These are phyloP conservation scores for Poecilia gillii DNA, from an alignment of 2,797 vertebrate species.

Conservation along the genomic window DNA sequence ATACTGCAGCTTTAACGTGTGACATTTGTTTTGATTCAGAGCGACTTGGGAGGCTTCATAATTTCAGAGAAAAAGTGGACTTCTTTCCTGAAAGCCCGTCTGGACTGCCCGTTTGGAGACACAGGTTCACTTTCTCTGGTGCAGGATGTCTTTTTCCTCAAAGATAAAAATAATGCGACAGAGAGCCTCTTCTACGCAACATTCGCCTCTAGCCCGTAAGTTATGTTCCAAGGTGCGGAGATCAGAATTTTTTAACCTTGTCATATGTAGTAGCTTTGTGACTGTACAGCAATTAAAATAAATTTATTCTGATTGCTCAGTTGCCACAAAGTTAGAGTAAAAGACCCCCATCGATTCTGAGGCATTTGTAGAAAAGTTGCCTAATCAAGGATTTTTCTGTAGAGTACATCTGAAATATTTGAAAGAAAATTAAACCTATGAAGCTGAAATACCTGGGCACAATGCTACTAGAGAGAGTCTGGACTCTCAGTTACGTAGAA, in stretches of 20 bases:
- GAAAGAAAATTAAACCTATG: too few relatives aligned
- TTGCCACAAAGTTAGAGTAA: background rate
- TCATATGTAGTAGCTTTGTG: background rate
- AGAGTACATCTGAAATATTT: too few relatives aligned
- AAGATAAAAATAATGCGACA: constrained; percentile 10
- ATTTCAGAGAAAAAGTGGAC: constrained; percentile 32
- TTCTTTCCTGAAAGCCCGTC: constrained; percentile 45
- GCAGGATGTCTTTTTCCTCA: constrained; percentile 33
- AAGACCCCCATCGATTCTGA: background rate
- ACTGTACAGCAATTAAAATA: background rate
- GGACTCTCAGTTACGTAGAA: too few relatives aligned
- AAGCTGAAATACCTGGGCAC: too few relatives aligned
- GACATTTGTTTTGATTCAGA: constrained; percentile 9
- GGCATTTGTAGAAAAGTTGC: too few relatives aligned
- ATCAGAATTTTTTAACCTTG: too few relatives aligned
- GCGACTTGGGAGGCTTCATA: constrained; percentile 25
- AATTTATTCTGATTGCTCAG: background rate
- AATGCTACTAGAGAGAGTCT: too few relatives aligned
- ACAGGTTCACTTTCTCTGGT: constrained; percentile 5
- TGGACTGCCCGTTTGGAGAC: constrained; percentile 38
- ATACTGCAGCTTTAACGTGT: background rate
- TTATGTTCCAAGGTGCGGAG: too few relatives aligned
- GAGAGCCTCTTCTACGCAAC: constrained; percentile 29
- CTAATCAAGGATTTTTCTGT: too few relatives aligned
- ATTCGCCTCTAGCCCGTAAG: constrained; percentile 36